Conservation (phyloP, 2,888 invertebrate genomes). For the Scaptomyza tumidula region DNA sequence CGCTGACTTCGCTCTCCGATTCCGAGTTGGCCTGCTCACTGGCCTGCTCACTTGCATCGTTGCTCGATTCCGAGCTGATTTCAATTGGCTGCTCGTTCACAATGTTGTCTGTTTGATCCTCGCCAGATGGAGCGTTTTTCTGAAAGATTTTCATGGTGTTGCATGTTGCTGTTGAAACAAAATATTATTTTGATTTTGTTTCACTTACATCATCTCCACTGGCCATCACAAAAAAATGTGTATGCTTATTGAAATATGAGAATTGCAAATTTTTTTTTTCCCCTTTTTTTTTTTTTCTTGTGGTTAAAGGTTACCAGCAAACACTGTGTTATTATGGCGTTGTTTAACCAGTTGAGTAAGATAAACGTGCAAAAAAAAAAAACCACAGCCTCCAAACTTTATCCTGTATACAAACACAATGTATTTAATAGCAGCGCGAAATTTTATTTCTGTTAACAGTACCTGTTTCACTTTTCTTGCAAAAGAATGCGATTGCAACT, state of each 20-base stretch:
- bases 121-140: conserved; percentile 37
- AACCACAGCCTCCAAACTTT: neutral
- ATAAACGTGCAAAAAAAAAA: neutral
- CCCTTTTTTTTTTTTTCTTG: neutral
- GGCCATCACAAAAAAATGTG: conserved; percentile 31
- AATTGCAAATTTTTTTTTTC: neutral
- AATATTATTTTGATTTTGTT: neutral
- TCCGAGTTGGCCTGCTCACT: conserved; percentile 6
- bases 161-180: neutral
- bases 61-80: conserved; percentile 48
- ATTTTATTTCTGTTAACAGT: neutral
- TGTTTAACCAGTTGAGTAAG: neutral
- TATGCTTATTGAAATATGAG: conserved; percentile 6
- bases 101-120: conserved; percentile 20
- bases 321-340: neutral
- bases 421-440: neutral
- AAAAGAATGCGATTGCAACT: conserved; percentile 29
- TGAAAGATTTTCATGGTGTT: conserved; percentile 2
- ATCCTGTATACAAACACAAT: neutral
- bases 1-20: conserved; percentile 19
- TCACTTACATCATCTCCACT: conserved; percentile 42
- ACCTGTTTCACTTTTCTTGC: neutral
- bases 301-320: neutral
- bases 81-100: conserved; percentile 47
- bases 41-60: conserved; percentile 9